Base-by-base conservation (phyloP, 2,113 vertebrate genomes). In the Ceyx cyanopectus region DNA sequence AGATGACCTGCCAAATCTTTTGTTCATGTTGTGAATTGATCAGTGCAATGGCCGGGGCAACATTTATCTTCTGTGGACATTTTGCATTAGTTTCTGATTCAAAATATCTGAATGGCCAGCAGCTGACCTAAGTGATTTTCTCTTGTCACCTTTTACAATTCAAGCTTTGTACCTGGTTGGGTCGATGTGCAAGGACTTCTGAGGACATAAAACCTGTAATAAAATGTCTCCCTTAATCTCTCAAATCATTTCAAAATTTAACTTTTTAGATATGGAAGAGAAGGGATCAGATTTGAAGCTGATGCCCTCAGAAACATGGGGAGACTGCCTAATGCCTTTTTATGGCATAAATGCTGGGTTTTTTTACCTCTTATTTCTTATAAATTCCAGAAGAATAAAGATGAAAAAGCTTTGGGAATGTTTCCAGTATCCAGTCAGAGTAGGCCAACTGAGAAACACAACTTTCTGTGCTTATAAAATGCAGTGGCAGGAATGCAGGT, bases 1-100 rank as follows among this genome's bases (percentile, higher is more conserved):
- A 72, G 56, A 82, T 48, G 41, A 88, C 66, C 80, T 93, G 80
- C 65, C 91, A 95, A 5, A 81, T 79, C 81, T 95, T 93, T 90
- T 95, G 87, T 74, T 88, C 87, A 63, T 67, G 19, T 58, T 84
- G 60, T 54, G 43, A 92, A 93, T 76, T 95, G 81, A 92, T 94
- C 58, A 68, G 85, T 70, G 76, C 67, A 91, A 80, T 82, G 87
- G 30, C 78, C 67, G 40, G 72, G 72, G 45, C 29, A 87, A 57
- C 92, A 94, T 92, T 96, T 56, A 23, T 93, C 81, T 94, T 91
- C 89, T 32, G 14, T 63, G 84, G 69, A 82, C 2, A 0, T 58
- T 90, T 65, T 86, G 40, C 32, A 66, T 67, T 67, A 79, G 14
- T 79, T 95, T 85, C 68, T 95, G 77, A 82, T 77, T 76, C 80